Percentiles rank a stretch among this genome's conserved stretches.
Evolutionary conservation across 2,888 invertebrate genomes (phyloP).

Genomic region (Meteorus colon): DNA sequence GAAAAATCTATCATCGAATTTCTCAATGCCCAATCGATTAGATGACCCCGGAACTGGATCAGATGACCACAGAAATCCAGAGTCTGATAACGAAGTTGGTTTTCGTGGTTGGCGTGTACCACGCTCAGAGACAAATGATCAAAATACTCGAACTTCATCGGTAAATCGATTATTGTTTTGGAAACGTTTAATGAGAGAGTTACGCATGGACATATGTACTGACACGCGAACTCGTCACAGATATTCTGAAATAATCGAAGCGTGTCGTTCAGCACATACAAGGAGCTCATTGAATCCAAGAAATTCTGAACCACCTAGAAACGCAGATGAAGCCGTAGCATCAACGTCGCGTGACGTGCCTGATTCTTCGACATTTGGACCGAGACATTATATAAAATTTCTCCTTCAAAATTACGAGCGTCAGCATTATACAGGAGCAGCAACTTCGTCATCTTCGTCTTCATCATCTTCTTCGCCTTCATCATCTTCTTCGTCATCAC

Average conservation of each 20-base stretch:
- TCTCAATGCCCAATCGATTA: neutral
- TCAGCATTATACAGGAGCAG: constrained; percentile 54
- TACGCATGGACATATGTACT: neutral
- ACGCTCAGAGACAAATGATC: constrained; percentile 18
- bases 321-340: constrained; percentile 24
- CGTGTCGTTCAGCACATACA: neutral
- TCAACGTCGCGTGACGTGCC: constrained; percentile 27
- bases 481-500: neutral
- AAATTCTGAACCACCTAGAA: neutral
- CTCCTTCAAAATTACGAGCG: constrained; percentile 59
- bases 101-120: constrained; percentile 34
- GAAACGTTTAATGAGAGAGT: neutral
- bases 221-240: neutral
- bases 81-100: constrained; percentile 21
- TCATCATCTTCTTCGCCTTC: neutral
- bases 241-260: neutral
- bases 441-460: constrained; percentile 37
- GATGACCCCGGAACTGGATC: neutral
- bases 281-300: constrained; percentile 5
- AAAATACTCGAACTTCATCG: neutral
- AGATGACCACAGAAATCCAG: constrained; percentile 5
- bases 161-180: neutral
- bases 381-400: constrained; percentile 51
- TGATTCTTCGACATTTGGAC: neutral
- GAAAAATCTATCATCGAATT: neutral